Conservation (phyloP, 2,113 vertebrate genomes). For the Carassius carassius region DNA sequence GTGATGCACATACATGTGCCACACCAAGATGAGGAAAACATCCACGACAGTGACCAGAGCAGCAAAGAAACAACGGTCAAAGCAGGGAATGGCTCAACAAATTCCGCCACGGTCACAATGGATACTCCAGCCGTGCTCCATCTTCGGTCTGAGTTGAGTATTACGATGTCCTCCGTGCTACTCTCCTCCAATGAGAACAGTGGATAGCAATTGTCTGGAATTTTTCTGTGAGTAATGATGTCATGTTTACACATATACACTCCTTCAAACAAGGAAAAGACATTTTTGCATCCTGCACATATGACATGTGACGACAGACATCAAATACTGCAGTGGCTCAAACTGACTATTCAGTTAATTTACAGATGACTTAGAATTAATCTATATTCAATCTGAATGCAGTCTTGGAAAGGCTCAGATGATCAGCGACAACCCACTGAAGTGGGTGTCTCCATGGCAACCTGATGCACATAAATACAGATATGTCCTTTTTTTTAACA, state of each 20-base stretch:
- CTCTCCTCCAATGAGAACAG: constrained; percentile 76
- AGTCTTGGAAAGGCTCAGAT: constrained; percentile 28
- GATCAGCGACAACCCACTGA: constrained; percentile 37
- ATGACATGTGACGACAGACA: constrained; percentile 26
- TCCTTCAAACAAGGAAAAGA: constrained; percentile 59
- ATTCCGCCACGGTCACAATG: constrained; percentile 28
- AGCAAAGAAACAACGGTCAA: constrained; percentile 58
- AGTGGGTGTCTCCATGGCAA: constrained; percentile 40
- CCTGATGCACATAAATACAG: constrained; percentile 30
- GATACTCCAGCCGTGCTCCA: constrained; percentile 65
- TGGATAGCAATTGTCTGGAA: constrained; percentile 74
- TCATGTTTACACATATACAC: constrained; percentile 74
- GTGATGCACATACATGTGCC: constrained; percentile 71
- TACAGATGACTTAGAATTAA: constrained; percentile 30
- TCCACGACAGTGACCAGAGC: constrained; percentile 58
- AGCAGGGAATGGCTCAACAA: constrained; percentile 27
- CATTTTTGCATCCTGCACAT: constrained; percentile 32
- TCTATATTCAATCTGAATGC: constrained; percentile 35
- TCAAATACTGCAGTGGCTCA: constrained; percentile 37
- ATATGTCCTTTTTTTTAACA: neutral
- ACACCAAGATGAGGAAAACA: constrained; percentile 68
- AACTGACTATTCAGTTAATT: constrained; percentile 39
- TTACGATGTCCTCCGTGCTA: constrained; percentile 79
- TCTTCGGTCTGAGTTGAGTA: constrained; percentile 78
- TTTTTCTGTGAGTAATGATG: constrained; percentile 80